Base-by-base conservation (phyloP, 2,888 invertebrate species). In the Ornithoptera priamus region DNA sequence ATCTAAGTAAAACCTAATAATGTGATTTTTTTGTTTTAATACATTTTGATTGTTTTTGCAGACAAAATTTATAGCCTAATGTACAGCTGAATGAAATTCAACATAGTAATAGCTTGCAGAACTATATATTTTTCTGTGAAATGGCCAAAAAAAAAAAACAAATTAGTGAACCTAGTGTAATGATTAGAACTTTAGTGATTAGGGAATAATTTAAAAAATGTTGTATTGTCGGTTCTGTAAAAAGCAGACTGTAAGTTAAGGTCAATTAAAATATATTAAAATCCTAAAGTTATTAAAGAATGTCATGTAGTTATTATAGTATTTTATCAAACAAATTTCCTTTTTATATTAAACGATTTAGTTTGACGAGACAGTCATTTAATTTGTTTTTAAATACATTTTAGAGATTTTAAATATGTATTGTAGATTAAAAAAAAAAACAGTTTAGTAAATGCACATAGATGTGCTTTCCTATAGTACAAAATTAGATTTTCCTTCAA, bases 201-300 rank as follows among this genome's bases (percentile, higher is more conserved):
- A 83, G 78, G 81, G 79, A 85, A 80, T 85, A 85, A 81, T 84
- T 73, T 7, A 15, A 62, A 82, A 84, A 80, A 77, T 72, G 76
- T 83, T 82, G 80, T 76, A 78, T 78, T 80, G 77, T 81, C 78
- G 36, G 80, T 76, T 79, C 80, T 77, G 73, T 72, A 76, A 79
- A 77, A 79, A 75, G 78, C 79, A 78, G 79, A 80, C 77, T 80
- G 80, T 80, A 75, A 73, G 78, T 76, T 78, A 79, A 81, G 83
- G 87, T 86, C 87, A 87, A 87, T 88, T 88, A 87, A 80, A 75
- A 79, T 77, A 77, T 74, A 72, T 74, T 78, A 77, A 78, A 80
- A 81, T 81, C 82, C 81, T 81, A 81, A 10, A 81, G 71, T 59
- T 70, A 72, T 39, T 69, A 66, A 62, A 61, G 42, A 65, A 71